Base-by-base conservation (phyloP, 2,113 vertebrate genomes). In the Pomatostomus ruficeps region DNA sequence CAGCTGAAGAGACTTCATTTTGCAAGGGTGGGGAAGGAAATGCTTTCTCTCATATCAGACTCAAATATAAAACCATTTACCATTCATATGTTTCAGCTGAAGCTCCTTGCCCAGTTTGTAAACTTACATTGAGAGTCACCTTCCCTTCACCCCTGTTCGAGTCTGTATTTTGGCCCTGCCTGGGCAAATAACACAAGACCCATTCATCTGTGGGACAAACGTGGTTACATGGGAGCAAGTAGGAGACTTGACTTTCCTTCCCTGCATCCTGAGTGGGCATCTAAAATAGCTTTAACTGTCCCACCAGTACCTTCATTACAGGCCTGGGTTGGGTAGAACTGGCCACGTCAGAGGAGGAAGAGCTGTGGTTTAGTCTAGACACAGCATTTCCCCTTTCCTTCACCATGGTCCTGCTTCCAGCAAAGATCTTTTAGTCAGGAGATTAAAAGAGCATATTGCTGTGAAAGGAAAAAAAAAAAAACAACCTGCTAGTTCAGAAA, bases 281-380 rank as follows among this genome's bases (percentile, higher is more conserved):
- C 62, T 71, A 85, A 94, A 93, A 92, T 31, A 86, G 31, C 25
- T 80, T 85, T 62, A 76, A 65, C 25, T 2, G 1, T 36, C 24
- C 46, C 43, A 51, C 33, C 71, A 85, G 35, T 59, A 54, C 57
- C 62, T 61, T 61, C 65, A 68, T 82, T 76, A 89, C 17, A 85
- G 26, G 28, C 38, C 43, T 87, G 58, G 31, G 31, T 11, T 89
- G 71, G 54, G 38, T 43, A 87, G 45, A 85, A 83, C 10, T 52
- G 85, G 38, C 46, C 85, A 91, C 9, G 1, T 65, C 81, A 87
- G 66, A 73, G 38, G 23, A 94, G 33, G 71, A 92, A 94, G 76
- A 92, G 61, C 40, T 92, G 85, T 80, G 81, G 93, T 95, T 96
- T 85, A 89, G 95, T 91, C 87, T 95, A 88, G 94, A 96, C 94